Evolutionary conservation across 2,113 vertebrate genomes (phyloP), one percentile per base, ranked within the genome.

Genomic region (Meriones unguiculatus): DNA sequence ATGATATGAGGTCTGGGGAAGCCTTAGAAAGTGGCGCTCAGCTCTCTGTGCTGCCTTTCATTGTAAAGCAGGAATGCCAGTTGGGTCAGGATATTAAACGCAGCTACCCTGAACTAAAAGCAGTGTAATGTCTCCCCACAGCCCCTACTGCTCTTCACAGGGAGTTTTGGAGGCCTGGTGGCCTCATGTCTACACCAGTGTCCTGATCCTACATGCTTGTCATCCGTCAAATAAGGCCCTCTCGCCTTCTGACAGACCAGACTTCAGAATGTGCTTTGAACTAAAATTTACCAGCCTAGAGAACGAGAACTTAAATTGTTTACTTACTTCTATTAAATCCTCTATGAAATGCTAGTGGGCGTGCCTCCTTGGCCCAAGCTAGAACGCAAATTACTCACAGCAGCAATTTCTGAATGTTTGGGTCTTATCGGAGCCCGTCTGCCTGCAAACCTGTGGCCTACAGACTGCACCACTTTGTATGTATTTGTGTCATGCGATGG

Each of bases 301-400:
- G 25, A 14, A 62, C 20, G 2, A 62, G 35, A 69, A 64, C 57
- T 22, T 24, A 20, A 87, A 22, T 52, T 46, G 2, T 87, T 46
- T 10, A 80, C 15, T 80, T 91, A 82, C 50, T 95, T 87, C 67
- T 54, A 73, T 81, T 64, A 92, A 90, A 54, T 87, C 20, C 89
- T 77, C 78, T 67, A 24, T 89, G 62, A 87, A 90, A 93, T 94
- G 76, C 46, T 67, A 28, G 54, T 78, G 35, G 54, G 62, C 81
- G 28, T 25, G 20, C 62, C 30, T 95, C 13, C 85, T 50, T n/a
- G 70, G n/a, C 32, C 11, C n/a, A 89, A 87, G 75, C n/a, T 75
- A 69, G 64, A 93, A 87, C 82, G n/a, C 18, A 76, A 92, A 57
- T 12, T 92, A 52, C 52, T 59, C 64, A 38, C 84, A 92, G n/a